These are phyloP conservation scores for Ceratoteleas bidentatus DNA, from an alignment of 1,140 invertebrate genomes.

Conservation along the genomic window DNA sequence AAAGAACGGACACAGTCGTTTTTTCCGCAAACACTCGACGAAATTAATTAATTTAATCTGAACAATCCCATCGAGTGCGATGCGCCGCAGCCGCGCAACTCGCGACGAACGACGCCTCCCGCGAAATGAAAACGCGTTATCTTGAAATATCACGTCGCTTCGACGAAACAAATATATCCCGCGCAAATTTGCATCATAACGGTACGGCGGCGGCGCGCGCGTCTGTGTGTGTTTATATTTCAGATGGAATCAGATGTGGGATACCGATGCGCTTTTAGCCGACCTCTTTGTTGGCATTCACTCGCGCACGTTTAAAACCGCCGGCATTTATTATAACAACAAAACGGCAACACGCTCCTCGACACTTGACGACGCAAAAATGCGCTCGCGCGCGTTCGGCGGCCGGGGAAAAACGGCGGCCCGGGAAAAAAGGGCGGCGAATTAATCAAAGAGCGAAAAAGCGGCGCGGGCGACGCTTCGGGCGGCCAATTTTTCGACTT, in stretches of 20 bases:
- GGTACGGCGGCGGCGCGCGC: conserved; percentile 17
- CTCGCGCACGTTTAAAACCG: conserved; percentile 49
- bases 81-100: background rate
- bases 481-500: conserved; percentile 36
- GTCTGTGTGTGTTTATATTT: conserved; percentile 43
- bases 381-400: background rate
- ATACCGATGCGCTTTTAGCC: conserved; percentile 60
- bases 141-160: conserved; percentile 47
- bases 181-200: conserved; percentile 55
- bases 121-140: conserved; percentile 33
- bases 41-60: no score
- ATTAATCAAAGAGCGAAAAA: conserved; percentile 30
- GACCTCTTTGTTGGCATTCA: conserved; percentile 58
- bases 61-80: no score
- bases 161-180: conserved; percentile 48
- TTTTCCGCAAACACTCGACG: no score
- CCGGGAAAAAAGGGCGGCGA: conserved; percentile 11
- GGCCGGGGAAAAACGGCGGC: conserved; percentile 21
- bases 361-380: conserved; percentile 27
- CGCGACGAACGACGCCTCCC: conserved; percentile 2
- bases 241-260: conserved; percentile 54
- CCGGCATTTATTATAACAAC: conserved; percentile 61
- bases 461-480: conserved; percentile 25
- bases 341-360: conserved; percentile 46
- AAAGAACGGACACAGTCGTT: no score